These are phyloP conservation scores for Candoia aspera DNA, from an alignment of 2,113 vertebrate genomes.

Conservation along the genomic window DNA sequence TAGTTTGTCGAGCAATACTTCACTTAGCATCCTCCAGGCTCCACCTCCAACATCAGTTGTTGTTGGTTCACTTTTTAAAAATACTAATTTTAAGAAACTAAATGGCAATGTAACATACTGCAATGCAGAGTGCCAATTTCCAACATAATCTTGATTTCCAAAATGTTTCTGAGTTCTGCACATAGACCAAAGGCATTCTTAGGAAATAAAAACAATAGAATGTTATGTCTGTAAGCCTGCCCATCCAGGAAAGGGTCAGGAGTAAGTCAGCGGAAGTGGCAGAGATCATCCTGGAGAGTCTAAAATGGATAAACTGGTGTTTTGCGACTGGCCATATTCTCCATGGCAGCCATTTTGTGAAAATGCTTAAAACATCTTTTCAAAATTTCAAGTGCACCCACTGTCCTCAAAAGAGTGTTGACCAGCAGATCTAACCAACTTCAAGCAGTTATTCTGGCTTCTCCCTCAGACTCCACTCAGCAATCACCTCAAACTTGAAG, in stretches of 20 bases:
- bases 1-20: neutral
- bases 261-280: no score
- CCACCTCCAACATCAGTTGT: neutral
- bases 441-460: neutral
- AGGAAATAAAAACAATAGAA: neutral
- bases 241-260: neutral
- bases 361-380: no score
- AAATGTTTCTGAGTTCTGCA: neutral
- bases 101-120: neutral
- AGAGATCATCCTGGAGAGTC: neutral
- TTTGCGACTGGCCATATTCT: no score
- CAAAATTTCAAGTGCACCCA: no score
- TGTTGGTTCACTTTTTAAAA: neutral
- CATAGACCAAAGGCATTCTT: neutral
- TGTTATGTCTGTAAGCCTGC: neutral
- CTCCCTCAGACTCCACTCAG: neutral
- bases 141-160: neutral
- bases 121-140: neutral
- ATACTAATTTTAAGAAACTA: neutral
- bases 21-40: neutral
- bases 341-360: no score
- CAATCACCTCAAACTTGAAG: neutral
- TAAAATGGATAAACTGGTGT: neutral
- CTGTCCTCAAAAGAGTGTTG: neutral
- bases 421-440: neutral